Base-by-base conservation (phyloP, 2,797 vertebrate species). In the Sebastes hubbsi region DNA sequence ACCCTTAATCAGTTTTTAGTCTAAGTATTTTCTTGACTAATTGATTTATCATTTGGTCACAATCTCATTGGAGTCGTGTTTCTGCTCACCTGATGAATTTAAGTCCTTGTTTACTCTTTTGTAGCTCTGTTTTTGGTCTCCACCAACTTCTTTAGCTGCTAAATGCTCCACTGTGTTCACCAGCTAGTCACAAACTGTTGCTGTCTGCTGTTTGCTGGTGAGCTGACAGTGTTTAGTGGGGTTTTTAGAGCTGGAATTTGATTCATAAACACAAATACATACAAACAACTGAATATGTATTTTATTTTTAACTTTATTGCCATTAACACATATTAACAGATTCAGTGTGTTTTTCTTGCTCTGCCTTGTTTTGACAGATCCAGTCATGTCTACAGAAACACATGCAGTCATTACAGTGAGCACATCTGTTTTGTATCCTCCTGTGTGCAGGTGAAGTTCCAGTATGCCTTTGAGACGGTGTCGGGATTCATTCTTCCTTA, bases 401-500 rank as follows among this genome's bases (percentile, higher is more conserved):
- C 2, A 38, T 2, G 13, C 18, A 13, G 4, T 68, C 27, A 67
- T 76, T 62, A n/a, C 13, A 61, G 14, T 69, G 29, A 67, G 4
- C n/a, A 61, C 30, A 60, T 34, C 6, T 65, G 58, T 24, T 46
- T 49, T 56, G 30, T 12, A 1, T 42, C 25, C 24, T 30, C 59
- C 36, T 80, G 16, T 72, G 24, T 72, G 14, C 91, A 97, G 92
- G 91, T 95, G 71, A 94, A 93, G 18, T 95, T 96, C 38, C 96
- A 98, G 74, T 96, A 97, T 59, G 61, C 93, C 22, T 90, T 97
- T 20, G 97, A 98, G 93, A 98, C 97, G 0, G 88, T 96, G 77
- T 68, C 91, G 0, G 97, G 96, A 38, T 98, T 98, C 75, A 90
- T 97, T 73, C 82, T 97, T 12, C 97, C 97, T 0, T 98, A 97